These are phyloP conservation scores for Carduelis carduelis DNA, from an alignment of 2,797 vertebrate species.

Conservation along the genomic window DNA sequence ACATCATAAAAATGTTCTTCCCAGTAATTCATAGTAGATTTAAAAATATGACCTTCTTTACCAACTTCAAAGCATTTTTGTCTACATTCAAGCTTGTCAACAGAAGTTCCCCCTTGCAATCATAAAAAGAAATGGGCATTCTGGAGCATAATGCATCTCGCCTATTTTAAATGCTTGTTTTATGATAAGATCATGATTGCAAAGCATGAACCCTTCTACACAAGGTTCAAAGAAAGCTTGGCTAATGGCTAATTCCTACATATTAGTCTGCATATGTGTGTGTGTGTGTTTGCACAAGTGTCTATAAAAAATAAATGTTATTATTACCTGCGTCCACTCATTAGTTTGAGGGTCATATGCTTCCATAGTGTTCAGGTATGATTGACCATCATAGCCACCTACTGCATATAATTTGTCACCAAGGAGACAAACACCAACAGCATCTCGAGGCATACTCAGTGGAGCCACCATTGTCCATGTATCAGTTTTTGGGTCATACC, in stretches of 20 bases:
- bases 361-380: slow-evolving; percentile 81
- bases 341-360: slow-evolving; percentile 80
- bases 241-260: not conserved
- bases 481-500: slow-evolving; percentile 82
- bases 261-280: too few relatives aligned
- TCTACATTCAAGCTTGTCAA: not conserved
- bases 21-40: not conserved
- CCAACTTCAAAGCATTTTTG: not conserved
- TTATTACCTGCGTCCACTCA: slow-evolving; percentile 80
- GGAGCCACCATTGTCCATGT: slow-evolving; percentile 81
- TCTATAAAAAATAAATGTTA: not conserved
- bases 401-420: slow-evolving; percentile 80
- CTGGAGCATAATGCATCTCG: not conserved
- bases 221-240: not conserved
- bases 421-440: slow-evolving; percentile 80
- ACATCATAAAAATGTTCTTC: not conserved
- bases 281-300: accelerated
- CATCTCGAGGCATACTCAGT: slow-evolving; percentile 80
- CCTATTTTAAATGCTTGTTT: not conserved
- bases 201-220: not conserved
- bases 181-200: not conserved
- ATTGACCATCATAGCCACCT: slow-evolving; percentile 80
- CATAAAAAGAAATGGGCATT: not conserved
- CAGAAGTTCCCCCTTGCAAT: not conserved
- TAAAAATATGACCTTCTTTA: not conserved